phyloP scores from a whole-genome alignment of 2,113 vertebrate genomes.

The Oncorhynchus clarkii region DNA sequence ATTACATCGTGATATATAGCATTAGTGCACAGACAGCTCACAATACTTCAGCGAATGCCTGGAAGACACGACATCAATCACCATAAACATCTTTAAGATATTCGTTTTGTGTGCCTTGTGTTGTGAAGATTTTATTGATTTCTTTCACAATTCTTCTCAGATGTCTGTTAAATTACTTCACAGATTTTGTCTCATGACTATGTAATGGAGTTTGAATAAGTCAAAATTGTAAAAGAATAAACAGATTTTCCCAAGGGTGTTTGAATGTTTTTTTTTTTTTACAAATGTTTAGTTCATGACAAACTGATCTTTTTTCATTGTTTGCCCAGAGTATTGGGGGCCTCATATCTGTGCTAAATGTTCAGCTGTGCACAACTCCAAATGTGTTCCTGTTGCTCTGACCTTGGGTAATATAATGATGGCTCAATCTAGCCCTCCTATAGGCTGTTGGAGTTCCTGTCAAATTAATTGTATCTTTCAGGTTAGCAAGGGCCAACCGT shows the following conservation, averaged over 20 bases:
- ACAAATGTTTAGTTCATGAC: not conserved
- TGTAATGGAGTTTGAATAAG: constrained; percentile 1
- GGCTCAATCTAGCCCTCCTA: too few relatives aligned
- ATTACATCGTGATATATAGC: constrained; percentile 27
- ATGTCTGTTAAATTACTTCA: not conserved
- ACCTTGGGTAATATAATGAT: too few relatives aligned
- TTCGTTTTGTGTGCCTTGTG: constrained; percentile 20
- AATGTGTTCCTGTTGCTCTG: too few relatives aligned
- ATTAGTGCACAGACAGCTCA: constrained; percentile 24
- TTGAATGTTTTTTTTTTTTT: too few relatives aligned
- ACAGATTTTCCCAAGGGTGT: not conserved
- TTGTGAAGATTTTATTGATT: constrained; percentile 44
- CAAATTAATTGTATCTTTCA: not conserved
- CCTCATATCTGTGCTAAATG: too few relatives aligned
- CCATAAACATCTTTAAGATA: not conserved
- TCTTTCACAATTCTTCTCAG: constrained; percentile 7
- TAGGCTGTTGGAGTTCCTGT: too few relatives aligned
- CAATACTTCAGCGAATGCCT: not conserved
- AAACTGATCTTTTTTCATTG: not conserved
- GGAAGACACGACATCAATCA: not conserved
- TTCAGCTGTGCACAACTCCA: too few relatives aligned
- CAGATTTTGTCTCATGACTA: too few relatives aligned
- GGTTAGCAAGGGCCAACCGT: not conserved
- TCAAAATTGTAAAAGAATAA: constrained; percentile 46
- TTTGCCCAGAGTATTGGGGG: not conserved